Percentiles rank a stretch among this genome's conserved stretches.
These are phyloP conservation scores for Nannobrachium achirus DNA, from an alignment of 2,113 vertebrate genomes.

Conservation along the genomic window DNA sequence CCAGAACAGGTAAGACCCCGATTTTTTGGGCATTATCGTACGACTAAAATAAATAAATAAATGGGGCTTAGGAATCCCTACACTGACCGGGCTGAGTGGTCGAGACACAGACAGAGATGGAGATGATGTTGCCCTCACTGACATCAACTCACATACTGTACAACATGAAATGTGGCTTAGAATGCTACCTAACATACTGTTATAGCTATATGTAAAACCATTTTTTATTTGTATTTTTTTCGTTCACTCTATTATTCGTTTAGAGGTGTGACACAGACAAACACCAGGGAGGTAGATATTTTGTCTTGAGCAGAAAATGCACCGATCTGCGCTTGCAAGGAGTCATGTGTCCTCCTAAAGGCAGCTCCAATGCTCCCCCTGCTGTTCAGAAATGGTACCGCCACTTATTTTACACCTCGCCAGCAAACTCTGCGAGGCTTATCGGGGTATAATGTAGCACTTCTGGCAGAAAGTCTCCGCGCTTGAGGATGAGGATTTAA, in stretches of 20 bases:
- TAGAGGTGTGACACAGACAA: conserved; percentile 14
- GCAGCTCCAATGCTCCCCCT: conserved; percentile 68
- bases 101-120: background rate
- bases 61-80: background rate
- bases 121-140: background rate
- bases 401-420: conserved; percentile 14
- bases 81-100: background rate
- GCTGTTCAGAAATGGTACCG: conserved; percentile 55
- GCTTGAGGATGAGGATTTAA: background rate
- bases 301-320: conserved; percentile 11
- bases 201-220: background rate
- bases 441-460: background rate
- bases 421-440: conserved; percentile 10
- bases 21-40: no score
- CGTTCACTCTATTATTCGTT: background rate
- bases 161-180: background rate
- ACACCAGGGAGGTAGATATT: background rate
- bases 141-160: background rate
- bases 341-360: conserved; percentile 9
- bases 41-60: no score
- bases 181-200: background rate
- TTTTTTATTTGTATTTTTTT: no score
- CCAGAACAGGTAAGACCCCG: conserved; percentile 90
- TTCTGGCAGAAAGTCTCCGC: background rate
- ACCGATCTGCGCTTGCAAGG: background rate